phyloP scores from a whole-genome alignment of 2,888 invertebrate genomes.

The Phaedon cochleariae region DNA sequence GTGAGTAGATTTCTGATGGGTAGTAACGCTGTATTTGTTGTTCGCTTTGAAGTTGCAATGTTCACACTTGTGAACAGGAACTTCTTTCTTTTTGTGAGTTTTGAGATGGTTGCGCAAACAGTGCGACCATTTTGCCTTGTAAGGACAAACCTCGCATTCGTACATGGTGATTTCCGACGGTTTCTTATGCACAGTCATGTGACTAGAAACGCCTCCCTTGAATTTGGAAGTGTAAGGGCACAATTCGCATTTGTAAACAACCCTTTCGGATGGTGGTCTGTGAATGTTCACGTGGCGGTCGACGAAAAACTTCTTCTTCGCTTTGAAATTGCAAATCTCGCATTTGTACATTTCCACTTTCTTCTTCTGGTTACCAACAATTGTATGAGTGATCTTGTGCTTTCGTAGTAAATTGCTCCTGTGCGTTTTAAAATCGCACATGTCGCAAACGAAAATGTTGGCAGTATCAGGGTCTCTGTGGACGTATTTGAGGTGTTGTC shows the following conservation, averaged over 20 bases:
- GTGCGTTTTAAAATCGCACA: too few species aligned
- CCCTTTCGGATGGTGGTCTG: background rate
- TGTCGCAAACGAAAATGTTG: too few species aligned
- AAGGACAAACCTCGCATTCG: constrained; percentile 14
- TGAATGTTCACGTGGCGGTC: constrained; percentile 11
- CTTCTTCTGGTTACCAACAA: too few species aligned
- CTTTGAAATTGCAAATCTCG: constrained; percentile 3
- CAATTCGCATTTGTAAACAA: background rate
- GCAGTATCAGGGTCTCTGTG: too few species aligned
- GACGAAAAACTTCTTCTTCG: constrained; percentile 11
- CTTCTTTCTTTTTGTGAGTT: constrained; percentile 1
- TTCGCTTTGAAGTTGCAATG: constrained; percentile 10
- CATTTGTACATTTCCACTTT: background rate
- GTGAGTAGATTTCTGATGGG: constrained; percentile 8
- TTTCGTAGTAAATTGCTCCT: too few species aligned
- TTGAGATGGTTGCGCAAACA: constrained; percentile 10
- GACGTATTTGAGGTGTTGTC: too few species aligned
- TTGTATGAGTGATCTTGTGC: too few species aligned
- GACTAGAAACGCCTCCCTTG: background rate
- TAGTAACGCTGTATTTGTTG: constrained; percentile 10
- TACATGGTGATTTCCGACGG: background rate
- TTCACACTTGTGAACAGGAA: background rate
- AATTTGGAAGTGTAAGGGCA: constrained; percentile 14
- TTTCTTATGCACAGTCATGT: background rate
- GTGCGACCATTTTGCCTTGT: constrained; percentile 12